phyloP scores from a whole-genome alignment of 2,113 vertebrate genomes.

The Ammodytes marinus region DNA sequence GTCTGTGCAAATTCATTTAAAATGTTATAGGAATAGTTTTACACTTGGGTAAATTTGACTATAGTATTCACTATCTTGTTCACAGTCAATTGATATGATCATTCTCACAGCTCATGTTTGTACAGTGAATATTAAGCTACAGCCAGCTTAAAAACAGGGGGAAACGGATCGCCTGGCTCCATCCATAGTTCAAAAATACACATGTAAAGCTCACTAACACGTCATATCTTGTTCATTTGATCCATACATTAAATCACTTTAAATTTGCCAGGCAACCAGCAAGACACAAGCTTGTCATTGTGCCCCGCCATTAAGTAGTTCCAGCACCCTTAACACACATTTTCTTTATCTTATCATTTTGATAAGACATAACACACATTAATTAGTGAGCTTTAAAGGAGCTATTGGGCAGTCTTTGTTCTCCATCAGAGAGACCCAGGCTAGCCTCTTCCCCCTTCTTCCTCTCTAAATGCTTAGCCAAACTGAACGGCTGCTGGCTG shows the following conservation, averaged over 20 bases:
- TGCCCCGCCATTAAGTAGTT: too few relatives aligned
- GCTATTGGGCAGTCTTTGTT: neutral
- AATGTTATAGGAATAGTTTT: slow-evolving; percentile 19
- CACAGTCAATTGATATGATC: neutral
- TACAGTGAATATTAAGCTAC: neutral
- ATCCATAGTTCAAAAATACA: neutral
- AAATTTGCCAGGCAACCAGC: neutral
- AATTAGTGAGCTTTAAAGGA: neutral
- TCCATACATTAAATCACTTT: neutral
- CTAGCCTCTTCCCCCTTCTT: neutral
- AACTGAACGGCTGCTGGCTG: neutral
- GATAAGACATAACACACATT: neutral
- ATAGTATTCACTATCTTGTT: neutral
- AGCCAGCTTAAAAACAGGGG: neutral
- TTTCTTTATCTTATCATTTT: neutral
- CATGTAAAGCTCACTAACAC: neutral
- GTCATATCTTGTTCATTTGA: neutral
- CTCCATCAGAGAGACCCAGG: neutral
- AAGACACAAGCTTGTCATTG: neutral
- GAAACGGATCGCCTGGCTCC: neutral
- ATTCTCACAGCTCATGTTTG: neutral
- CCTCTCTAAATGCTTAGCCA: slow-evolving; percentile 1
- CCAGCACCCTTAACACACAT: too few relatives aligned
- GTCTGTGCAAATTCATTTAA: slow-evolving; percentile 3
- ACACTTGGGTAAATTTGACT: slow-evolving; percentile 9